Base-by-base conservation (phyloP, 2,113 vertebrate genomes). In the Plotosus lineatus region DNA sequence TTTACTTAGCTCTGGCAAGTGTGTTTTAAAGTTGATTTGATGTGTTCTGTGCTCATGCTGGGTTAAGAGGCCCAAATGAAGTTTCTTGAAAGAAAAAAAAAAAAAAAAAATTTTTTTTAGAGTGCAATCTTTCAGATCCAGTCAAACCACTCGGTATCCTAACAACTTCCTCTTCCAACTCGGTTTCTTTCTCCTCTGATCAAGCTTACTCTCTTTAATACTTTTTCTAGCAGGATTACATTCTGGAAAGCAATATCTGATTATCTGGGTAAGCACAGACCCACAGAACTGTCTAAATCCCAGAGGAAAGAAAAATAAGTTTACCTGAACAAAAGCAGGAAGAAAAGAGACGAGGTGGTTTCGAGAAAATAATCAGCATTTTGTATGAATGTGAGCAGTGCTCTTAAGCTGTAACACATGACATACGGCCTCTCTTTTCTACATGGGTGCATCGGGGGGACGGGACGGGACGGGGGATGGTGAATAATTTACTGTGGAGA, bases 331-430 rank as follows among this genome's bases (percentile, higher is more conserved):
- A 53, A 56, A 1, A 56, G 8, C 17, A 21, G 21, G 51, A 53
- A n/a, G 31, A 42, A n/a, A 21, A 74, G n/a, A 50, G 61, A 69
- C 36, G 31, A 33, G 44, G 19, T 26, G 10, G 26, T 69, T 48
- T n/a, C 36, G 46, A 42, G 74, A 55, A 80, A 63, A 71, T 69
- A 58, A 82, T 71, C 19, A 31, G 55, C 65, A 33, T 75, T 74
- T 78, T 42, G 60, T 85, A 80, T 65, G 51, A 79, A 63, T 28
- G 53, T 72, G 77, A 53, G 56, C 73, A 79, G 23, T 42, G 53
- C 58, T 85, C 48, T 85, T 85, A 80, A 85, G 68, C 81, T 78
- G 72, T 75, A 84, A 75, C 44, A 77, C 75, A 82, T 71, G 78
- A 82, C 75, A 71, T 78, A 82, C 71, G 72, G 26, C 36, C 53